Evolutionary conservation across 2,797 vertebrate genomes (phyloP), one percentile per base, ranked within the genome.

Genomic region (Calcarius lapponicus): DNA sequence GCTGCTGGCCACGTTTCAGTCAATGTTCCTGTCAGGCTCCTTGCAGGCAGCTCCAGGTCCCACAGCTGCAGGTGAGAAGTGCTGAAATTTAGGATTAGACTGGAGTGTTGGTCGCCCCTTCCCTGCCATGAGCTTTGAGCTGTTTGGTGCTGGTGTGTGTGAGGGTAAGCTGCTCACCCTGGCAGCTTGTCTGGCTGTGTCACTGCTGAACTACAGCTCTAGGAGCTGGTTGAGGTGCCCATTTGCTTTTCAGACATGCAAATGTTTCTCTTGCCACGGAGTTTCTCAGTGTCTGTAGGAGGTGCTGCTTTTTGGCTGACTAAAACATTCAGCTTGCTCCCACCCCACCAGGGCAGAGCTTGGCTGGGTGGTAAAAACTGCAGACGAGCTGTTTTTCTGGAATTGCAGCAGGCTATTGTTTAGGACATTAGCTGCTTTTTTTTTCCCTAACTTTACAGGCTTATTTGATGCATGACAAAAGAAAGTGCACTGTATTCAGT

Each of bases 381-480:
- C 93, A 92, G 90, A 95, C 45, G 0, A 93, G 92, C 93, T 67
- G 92, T 93, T 95, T 95, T 94, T 96, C 90, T 96, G 95, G 90
- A 96, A 94, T 91, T 92, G 96, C 80, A 96, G 93, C 88, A 57
- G 93, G 78, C 94, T 84, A 92, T 96, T 96, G 91, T 96, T 95
- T 70, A 74, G 91, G 90, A 58, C 80, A 71, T 73, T 19, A 57
- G 91, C 79, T 36, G 36, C 36, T 36, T 36, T 15, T 57, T 66
- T 72, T 69, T 74, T 60, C 36, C 34, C 38, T 2, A 42, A 73
- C 51, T 92, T 90, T 90, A 48, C 73, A 54, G 65, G 95, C 93
- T 89, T 94, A 66, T 94, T 94, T 90, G 85, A 72, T 16, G 32
- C 90, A 90, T 86, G 64, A 95, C 95, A 96, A 96, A 95, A 85